phyloP scores from a whole-genome alignment of 2,113 vertebrate genomes.

The Nannobrachium achirus region DNA sequence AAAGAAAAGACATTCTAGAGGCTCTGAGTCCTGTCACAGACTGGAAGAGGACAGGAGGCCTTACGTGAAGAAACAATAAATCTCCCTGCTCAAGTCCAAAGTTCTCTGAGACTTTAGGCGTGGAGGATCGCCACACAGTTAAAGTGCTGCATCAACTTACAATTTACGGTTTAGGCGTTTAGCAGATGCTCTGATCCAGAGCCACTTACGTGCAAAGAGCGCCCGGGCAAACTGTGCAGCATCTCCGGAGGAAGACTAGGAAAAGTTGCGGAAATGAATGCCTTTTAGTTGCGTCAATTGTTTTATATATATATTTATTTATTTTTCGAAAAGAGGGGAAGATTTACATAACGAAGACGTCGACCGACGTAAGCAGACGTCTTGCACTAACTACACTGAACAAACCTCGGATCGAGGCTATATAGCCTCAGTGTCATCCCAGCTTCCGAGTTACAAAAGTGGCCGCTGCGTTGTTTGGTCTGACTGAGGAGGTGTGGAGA shows the following conservation, averaged over 20 bases:
- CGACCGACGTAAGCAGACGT: too few species aligned
- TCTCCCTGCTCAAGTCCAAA: neutral
- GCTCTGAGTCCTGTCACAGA: neutral
- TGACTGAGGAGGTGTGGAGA: too few species aligned
- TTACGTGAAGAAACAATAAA: neutral
- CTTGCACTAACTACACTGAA: too few species aligned
- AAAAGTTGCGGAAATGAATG: neutral
- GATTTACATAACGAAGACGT: too few species aligned
- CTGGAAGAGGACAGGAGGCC: slow-evolving; percentile 15
- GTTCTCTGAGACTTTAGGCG: neutral
- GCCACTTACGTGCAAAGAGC: neutral
- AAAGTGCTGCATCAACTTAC: slow-evolving; percentile 17
- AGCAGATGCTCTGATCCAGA: neutral
- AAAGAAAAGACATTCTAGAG: neutral
- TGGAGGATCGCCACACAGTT: slow-evolving; percentile 15
- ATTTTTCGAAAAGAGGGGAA: too few species aligned
- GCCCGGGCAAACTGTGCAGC: slow-evolving; percentile 7
- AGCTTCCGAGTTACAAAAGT: too few species aligned
- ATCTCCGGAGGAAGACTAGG: neutral
- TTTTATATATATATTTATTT: too few species aligned
- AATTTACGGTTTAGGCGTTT: too few species aligned
- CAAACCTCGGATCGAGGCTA: too few species aligned
- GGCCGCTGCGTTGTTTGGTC: too few species aligned
- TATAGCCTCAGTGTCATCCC: too few species aligned
- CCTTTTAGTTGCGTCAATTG: too few species aligned